Conservation (phyloP, 2,797 vertebrate genomes). For the Falco novaeseelandiae region DNA sequence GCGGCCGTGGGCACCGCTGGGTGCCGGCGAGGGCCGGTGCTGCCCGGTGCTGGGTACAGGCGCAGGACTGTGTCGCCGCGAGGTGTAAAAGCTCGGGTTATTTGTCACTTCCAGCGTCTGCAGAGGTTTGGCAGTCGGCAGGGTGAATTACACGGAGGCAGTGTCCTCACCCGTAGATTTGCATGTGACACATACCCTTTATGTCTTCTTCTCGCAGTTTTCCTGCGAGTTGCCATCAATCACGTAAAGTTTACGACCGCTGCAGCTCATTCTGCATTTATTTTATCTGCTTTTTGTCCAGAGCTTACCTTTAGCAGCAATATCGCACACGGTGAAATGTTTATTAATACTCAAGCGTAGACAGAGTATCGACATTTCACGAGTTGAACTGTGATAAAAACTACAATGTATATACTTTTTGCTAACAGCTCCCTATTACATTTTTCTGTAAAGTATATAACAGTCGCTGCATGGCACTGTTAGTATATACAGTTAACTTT, state of each 20-base stretch:
- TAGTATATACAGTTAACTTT: not conserved
- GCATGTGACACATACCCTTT: slow-evolving; percentile 14
- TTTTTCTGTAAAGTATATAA: not conserved
- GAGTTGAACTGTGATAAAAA: not conserved
- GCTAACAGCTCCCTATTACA: not conserved
- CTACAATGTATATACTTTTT: not conserved
- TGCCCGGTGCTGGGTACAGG: not conserved
- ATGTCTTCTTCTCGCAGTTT: not conserved
- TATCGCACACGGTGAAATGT: not conserved
- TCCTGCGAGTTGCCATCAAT: slow-evolving; percentile 14
- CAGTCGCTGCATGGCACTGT: not conserved
- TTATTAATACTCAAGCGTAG: slow-evolving; percentile 5
- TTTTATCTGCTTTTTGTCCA: slow-evolving; percentile 58
- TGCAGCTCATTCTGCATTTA: slow-evolving; percentile 20
- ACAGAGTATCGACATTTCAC: not conserved
- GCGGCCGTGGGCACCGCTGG: not conserved
- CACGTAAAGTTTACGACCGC: slow-evolving; percentile 36
- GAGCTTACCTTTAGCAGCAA: not conserved
- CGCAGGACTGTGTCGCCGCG: not conserved
- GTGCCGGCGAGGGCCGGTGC: not conserved
- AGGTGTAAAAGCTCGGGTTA: slow-evolving; percentile 39
- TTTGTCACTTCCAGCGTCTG: slow-evolving; percentile 23
- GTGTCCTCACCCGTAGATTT: slow-evolving; percentile 36
- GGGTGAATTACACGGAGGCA: not conserved
- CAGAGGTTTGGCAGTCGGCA: not conserved